A percentile compares a stretch with the other conserved stretches of the same genome.
These are phyloP conservation scores for pig (Sus scrofa) DNA, from an alignment of 2,113 vertebrate genomes.

Conservation along the genomic window DNA sequence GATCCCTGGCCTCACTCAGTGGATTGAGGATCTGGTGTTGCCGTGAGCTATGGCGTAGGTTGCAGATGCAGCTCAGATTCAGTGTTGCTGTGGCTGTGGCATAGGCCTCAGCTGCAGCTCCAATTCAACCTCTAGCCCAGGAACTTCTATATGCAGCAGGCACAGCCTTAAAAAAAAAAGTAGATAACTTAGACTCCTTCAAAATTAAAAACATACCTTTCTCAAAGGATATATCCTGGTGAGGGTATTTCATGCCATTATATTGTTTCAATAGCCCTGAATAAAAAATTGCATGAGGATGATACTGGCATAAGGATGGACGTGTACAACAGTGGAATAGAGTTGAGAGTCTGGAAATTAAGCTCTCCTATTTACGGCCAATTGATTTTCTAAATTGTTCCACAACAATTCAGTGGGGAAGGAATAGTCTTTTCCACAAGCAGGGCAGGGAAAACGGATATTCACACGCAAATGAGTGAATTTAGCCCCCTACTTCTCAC, in stretches of 20 bases:
- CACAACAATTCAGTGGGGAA: background rate
- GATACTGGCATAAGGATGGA: background rate
- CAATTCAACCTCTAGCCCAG: too few species aligned
- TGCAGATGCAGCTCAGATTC: too few species aligned
- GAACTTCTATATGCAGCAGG: too few species aligned
- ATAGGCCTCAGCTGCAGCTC: too few species aligned
- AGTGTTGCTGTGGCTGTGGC: too few species aligned
- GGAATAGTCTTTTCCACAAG: background rate
- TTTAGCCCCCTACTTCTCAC: background rate
- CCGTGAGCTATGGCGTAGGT: too few species aligned
- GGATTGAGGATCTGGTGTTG: too few species aligned
- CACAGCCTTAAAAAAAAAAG: background rate
- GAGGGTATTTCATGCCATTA: background rate
- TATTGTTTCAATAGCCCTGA: background rate
- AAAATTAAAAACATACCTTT: conserved; percentile 26
- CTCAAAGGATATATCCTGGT: conserved; percentile 5
- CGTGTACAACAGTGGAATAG: background rate
- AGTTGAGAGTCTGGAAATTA: conserved; percentile 18
- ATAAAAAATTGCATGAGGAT: background rate
- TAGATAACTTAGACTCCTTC: background rate
- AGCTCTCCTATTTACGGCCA: background rate
- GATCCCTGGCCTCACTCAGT: too few species aligned
- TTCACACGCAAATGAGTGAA: background rate
- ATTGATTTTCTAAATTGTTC: background rate
- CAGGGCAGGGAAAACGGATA: background rate